Evolutionary conservation across 1,140 invertebrate genomes (phyloP).

Genomic region (Cataglyphis hispanica): DNA sequence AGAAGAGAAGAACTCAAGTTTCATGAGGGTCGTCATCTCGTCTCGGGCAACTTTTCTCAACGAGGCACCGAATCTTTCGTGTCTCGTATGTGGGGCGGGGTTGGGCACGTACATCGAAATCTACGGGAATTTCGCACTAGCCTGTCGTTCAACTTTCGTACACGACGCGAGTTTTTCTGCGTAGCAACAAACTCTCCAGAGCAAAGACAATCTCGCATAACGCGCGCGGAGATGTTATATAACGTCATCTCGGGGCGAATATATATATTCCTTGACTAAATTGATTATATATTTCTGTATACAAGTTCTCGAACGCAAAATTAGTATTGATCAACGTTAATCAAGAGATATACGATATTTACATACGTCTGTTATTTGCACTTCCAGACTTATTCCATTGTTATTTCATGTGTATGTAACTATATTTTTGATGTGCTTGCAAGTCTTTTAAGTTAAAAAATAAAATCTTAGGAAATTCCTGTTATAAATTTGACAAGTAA

Average conservation of each 20-base stretch:
- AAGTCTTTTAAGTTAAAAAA: neutral
- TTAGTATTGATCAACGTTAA: neutral
- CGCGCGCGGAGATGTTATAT: slow-evolving; percentile 25
- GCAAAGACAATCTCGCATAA: slow-evolving; percentile 21
- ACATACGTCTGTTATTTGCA: neutral
- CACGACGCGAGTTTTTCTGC: slow-evolving; percentile 51
- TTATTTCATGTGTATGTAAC: neutral
- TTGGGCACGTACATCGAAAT: neutral
- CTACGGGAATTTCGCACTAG: slow-evolving; percentile 44
- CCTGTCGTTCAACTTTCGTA: slow-evolving; percentile 30
- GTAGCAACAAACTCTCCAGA: neutral
- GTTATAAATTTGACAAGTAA: slow-evolving; percentile 14
- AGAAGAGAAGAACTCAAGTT: slow-evolving; percentile 57
- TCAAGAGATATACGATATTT: neutral
- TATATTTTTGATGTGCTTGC: neutral
- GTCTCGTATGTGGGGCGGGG: neutral
- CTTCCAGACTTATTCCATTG: neutral
- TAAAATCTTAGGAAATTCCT: neutral
- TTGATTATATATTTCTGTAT: slow-evolving; percentile 1
- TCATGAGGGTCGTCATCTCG: slow-evolving; percentile 65
- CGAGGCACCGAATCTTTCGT: slow-evolving; percentile 66
- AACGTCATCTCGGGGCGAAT: neutral
- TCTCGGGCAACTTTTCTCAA: slow-evolving; percentile 67
- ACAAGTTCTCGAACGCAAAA: neutral
- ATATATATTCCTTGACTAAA: neutral